Base-by-base conservation (phyloP, 64 coral and sea anemone genomes). In the Anthopleura sola region DNA sequence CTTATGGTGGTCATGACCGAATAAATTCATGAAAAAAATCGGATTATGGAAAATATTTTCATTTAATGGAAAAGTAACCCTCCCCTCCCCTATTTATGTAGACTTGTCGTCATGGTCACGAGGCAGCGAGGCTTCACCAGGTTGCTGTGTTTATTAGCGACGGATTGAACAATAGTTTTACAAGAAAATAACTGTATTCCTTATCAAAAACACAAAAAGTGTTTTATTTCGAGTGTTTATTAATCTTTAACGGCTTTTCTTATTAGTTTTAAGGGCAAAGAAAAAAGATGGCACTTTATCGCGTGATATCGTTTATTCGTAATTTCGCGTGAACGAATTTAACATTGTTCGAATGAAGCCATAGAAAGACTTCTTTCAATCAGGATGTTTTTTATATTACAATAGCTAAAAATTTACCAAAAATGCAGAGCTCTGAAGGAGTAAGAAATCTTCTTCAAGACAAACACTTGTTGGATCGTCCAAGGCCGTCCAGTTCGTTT, bases 361-460 rank as follows among this genome's bases (percentile, higher is more conserved):
- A 31, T 14, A 71, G 14, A 32, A 11, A 20, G 7, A 34, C 14
- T 71, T 71, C 13, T 10, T 62, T 62, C n/a, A 7, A 24, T 24
- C 3, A n/a, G 23, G 20, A 56, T 71, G 23, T 12, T 71, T 32
- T 31, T 14, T 71, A 26, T 62, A 24, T n/a, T n/a, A 24, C 20
- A 26, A 0, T 24, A 24, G 13, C 31, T 14, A 71, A 8, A 28
- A 34, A 44, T 44, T 44, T 8, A 44, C 0, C n/a, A 56, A 47
- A 91, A 26, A 91, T 91, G 89, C 89, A 91, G n/a, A 91, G 89
- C 31, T 91, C 89, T 26, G 84, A 85, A 31, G 89, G 83, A 24
- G 89, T 91, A 1, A 82, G 32, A 40, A 62, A 58, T 68, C 83
- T 91, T 57, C 76, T 91, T 32, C 89, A 91, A 57, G 89, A 91